Evolutionary conservation across 2,113 vertebrate species (phyloP).

Genomic region (Ondatra zibethicus): DNA sequence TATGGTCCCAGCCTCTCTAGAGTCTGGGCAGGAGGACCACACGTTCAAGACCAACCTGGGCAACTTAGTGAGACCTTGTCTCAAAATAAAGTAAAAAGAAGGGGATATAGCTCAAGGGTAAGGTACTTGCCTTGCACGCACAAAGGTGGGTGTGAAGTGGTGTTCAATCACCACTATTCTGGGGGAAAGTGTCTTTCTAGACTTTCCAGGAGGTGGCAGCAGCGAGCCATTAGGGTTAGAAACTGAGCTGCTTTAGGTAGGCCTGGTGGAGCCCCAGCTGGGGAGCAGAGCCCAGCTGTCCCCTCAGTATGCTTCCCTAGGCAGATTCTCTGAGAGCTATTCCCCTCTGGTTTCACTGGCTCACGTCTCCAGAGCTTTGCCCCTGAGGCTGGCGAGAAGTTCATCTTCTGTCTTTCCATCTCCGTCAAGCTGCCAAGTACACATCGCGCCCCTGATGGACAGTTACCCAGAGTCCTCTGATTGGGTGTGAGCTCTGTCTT

Average conservation of each 20-base stretch:
- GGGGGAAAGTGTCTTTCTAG: neutral
- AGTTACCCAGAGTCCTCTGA: neutral
- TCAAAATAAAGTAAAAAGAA: neutral
- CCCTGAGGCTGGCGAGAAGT: neutral
- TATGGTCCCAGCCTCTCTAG: neutral
- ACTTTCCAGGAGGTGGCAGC: conserved; percentile 74
- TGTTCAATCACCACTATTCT: neutral
- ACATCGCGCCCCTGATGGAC: neutral
- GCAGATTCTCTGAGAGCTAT: neutral
- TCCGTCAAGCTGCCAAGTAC: neutral
- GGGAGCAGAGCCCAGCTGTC: neutral
- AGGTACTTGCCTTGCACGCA: neutral
- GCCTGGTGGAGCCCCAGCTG: neutral
- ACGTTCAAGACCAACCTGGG: neutral
- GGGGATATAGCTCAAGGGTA: neutral
- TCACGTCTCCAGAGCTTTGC: neutral
- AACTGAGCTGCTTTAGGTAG: neutral
- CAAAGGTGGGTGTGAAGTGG: neutral
- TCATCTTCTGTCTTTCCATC: neutral
- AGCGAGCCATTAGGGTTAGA: neutral
- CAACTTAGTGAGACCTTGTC: neutral
- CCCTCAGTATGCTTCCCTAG: neutral
- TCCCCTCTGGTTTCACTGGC: neutral
- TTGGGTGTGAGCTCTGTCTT: neutral
- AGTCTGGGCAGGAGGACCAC: neutral